Conservation (phyloP, 2,113 vertebrate genomes). For the Abramis brama region DNA sequence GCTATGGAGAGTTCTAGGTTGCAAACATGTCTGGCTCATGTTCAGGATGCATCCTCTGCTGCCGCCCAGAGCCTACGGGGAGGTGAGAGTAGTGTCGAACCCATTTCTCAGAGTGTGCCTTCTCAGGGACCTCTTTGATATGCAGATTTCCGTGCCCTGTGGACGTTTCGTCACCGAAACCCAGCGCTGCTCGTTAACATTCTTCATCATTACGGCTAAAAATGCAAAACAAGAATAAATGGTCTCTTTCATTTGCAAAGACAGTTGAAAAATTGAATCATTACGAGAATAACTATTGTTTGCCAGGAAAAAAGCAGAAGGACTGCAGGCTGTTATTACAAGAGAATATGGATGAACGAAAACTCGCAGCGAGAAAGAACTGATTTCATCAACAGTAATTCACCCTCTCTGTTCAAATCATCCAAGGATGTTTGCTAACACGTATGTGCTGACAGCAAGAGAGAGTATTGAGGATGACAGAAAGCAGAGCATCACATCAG, state of each 20-base stretch:
- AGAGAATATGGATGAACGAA: constrained; percentile 48
- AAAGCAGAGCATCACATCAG: constrained; percentile 14
- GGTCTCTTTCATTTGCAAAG: constrained; percentile 52
- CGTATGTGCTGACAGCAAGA: constrained; percentile 20
- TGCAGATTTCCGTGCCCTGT: constrained; percentile 65
- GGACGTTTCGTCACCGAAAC: constrained; percentile 54
- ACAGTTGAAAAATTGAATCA: constrained; percentile 67
- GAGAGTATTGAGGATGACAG: constrained; percentile 16
- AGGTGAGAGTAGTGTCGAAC: constrained; percentile 50
- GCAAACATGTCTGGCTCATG: constrained; percentile 53
- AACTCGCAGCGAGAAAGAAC: constrained; percentile 26
- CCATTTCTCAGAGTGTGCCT: constrained; percentile 56
- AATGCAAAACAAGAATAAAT: constrained; percentile 65
- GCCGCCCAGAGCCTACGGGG: constrained; percentile 50
- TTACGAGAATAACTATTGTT: constrained; percentile 60
- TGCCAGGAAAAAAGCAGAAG: constrained; percentile 48
- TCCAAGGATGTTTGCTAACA: constrained; percentile 39
- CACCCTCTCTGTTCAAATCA: constrained; percentile 40
- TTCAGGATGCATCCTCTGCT: constrained; percentile 34
- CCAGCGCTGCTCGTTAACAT: constrained; percentile 63
- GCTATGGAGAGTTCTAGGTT: constrained; percentile 48
- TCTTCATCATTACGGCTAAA: constrained; percentile 61
- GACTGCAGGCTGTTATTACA: constrained; percentile 49
- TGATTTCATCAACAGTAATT: constrained; percentile 44
- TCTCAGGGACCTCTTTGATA: constrained; percentile 62